Percentiles rank a stretch among this genome's conserved stretches.
Conservation (phyloP, 2,797 vertebrate genomes). For the Tokudaia muenninki region DNA sequence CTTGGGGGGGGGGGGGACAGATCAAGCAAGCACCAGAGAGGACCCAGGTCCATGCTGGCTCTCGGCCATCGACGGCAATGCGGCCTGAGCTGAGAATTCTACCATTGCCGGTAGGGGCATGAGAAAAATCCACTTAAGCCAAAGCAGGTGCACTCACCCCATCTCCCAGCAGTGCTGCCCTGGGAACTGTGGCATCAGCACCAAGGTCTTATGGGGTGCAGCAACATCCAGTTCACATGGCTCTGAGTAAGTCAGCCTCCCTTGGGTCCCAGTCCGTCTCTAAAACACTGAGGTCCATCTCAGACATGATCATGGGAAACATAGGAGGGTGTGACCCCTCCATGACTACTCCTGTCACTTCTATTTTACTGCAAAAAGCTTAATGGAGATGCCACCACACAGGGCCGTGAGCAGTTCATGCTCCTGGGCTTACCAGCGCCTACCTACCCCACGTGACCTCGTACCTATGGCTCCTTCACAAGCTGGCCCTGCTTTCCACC, state of each 20-base stretch:
- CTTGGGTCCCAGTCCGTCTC: not conserved
- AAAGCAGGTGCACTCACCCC: not conserved
- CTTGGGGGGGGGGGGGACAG: not conserved
- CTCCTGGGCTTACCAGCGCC: not conserved
- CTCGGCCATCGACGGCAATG: not conserved
- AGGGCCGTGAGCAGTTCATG: not conserved
- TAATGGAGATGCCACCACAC: not conserved
- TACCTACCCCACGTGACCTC: not conserved
- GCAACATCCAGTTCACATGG: not conserved
- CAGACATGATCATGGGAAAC: not conserved
- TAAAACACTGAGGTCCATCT: not conserved
- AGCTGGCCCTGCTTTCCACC: not conserved
- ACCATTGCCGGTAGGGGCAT: not conserved
- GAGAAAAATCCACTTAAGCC: not conserved
- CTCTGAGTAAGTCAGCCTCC: not conserved
- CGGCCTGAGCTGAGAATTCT: not conserved
- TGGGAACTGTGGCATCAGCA: not conserved
- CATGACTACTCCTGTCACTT: not conserved
- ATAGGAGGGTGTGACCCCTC: not conserved
- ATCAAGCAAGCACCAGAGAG: not conserved
- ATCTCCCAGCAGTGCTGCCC: too few species aligned
- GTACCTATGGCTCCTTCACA: not conserved
- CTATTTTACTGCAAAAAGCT: not conserved
- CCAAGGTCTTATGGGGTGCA: not conserved
- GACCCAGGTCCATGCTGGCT: not conserved